Conservation (phyloP, 2,113 vertebrate species). For the Scophthalmus maximus region DNA sequence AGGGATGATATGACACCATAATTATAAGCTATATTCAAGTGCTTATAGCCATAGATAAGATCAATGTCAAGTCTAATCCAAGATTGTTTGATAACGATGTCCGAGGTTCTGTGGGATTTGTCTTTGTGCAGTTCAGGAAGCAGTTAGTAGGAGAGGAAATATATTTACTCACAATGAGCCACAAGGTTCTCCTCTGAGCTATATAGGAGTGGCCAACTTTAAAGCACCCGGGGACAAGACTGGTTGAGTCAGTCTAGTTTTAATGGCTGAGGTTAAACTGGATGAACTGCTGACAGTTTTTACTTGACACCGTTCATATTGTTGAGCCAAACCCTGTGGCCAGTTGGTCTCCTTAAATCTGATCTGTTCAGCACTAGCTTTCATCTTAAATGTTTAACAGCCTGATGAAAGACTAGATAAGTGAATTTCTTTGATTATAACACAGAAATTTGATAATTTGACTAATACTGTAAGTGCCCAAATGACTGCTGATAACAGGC, state of each 20-base stretch:
- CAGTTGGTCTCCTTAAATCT: neutral
- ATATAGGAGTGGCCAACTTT: neutral
- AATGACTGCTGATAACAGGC: neutral
- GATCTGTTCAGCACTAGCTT: neutral
- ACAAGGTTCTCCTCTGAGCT: neutral
- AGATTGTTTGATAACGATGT: constrained; percentile 4
- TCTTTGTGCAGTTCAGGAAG: constrained; percentile 1
- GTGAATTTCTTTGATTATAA: neutral
- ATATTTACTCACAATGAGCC: neutral
- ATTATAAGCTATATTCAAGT: constrained; percentile 8
- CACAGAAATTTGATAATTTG: neutral
- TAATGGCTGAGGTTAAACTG: constrained; percentile 8
- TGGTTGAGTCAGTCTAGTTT: constrained; percentile 23
- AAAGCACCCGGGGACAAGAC: neutral
- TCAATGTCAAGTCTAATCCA: constrained; percentile 8
- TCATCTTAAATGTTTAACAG: neutral
- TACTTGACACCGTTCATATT: neutral
- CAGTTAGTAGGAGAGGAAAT: neutral
- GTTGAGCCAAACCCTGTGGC: too few relatives aligned
- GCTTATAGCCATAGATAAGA: constrained; percentile 18
- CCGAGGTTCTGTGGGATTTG: constrained; percentile 9
- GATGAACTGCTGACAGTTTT: constrained; percentile 23
- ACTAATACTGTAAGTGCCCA: neutral
- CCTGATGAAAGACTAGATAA: neutral
- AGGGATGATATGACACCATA: constrained; percentile 18